Conservation (phyloP, 2,113 vertebrate genomes). For the Eulacestoma nigropectus region DNA sequence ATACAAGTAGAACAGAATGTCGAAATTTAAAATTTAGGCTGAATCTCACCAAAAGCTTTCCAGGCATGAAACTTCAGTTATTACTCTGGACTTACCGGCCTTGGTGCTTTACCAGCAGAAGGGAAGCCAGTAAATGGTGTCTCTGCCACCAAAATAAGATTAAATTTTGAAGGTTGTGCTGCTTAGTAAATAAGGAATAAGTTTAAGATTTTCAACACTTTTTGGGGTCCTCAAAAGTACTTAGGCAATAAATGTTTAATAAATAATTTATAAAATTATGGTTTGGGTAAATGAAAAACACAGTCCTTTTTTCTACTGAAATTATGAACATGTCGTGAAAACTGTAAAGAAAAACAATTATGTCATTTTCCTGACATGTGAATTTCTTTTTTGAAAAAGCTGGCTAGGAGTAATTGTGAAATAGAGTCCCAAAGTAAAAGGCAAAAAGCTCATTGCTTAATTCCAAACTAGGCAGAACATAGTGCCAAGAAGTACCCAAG, state of each 20-base stretch:
- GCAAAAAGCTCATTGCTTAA: background rate
- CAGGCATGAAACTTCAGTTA: background rate
- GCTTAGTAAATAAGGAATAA: background rate
- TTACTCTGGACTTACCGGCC: background rate
- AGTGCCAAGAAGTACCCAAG: constrained; percentile 9
- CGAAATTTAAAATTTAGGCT: background rate
- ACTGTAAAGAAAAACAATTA: constrained; percentile 53
- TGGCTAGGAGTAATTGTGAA: constrained; percentile 31
- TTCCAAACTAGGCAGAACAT: background rate
- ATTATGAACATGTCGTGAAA: background rate
- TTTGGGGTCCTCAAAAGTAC: background rate
- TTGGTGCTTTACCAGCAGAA: background rate
- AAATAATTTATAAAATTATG: background rate
- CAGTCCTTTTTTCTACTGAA: background rate
- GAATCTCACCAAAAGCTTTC: background rate
- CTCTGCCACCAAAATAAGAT: background rate
- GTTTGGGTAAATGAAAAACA: background rate
- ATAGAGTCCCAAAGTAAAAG: constrained; percentile 2
- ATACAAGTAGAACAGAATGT: background rate
- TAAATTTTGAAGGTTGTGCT: background rate
- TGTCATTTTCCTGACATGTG: constrained; percentile 46
- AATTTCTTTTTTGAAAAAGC: constrained; percentile 33
- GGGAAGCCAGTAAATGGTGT: background rate
- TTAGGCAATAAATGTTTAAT: background rate
- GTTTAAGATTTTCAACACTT: background rate